Percentiles rank a stretch among this genome's conserved stretches.
Evolutionary conservation across 2,797 vertebrate genomes (phyloP).

Genomic region (Scolopax bukidnonensis): DNA sequence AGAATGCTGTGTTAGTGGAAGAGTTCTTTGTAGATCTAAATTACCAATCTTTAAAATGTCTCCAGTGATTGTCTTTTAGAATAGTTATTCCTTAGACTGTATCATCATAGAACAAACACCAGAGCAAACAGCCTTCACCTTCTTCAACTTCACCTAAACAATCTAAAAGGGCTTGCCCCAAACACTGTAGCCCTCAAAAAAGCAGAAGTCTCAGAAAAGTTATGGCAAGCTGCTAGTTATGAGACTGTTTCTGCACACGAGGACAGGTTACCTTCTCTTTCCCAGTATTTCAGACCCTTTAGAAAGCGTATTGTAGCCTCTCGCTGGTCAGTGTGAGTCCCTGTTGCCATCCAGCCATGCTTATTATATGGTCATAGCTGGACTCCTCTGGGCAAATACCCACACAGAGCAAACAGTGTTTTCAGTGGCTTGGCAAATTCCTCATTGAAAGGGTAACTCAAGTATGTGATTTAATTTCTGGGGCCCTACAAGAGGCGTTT

Average conservation of each 20-base stretch:
- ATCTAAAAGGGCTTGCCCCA: background rate
- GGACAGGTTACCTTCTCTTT: background rate
- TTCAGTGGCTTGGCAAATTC: conserved; percentile 28
- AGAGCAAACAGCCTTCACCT: background rate
- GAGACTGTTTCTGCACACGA: background rate
- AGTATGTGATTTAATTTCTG: background rate
- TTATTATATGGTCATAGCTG: background rate
- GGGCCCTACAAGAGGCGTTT: background rate
- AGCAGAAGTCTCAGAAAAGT: background rate
- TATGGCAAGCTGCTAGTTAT: background rate
- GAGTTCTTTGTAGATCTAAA: background rate
- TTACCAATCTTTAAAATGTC: background rate
- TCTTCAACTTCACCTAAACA: background rate
- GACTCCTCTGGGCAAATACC: background rate
- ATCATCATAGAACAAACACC: background rate
- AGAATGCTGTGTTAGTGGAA: background rate
- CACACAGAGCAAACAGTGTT: background rate
- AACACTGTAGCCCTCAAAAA: background rate
- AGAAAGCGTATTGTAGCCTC: background rate
- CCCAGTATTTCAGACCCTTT: background rate
- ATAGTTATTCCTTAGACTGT: background rate
- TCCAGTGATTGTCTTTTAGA: background rate
- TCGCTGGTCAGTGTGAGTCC: background rate
- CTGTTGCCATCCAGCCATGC: background rate
- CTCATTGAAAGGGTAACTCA: conserved; percentile 15